phyloP scores from a whole-genome alignment of 2,797 vertebrate genomes.

The Lagorchestes hirsutus region DNA sequence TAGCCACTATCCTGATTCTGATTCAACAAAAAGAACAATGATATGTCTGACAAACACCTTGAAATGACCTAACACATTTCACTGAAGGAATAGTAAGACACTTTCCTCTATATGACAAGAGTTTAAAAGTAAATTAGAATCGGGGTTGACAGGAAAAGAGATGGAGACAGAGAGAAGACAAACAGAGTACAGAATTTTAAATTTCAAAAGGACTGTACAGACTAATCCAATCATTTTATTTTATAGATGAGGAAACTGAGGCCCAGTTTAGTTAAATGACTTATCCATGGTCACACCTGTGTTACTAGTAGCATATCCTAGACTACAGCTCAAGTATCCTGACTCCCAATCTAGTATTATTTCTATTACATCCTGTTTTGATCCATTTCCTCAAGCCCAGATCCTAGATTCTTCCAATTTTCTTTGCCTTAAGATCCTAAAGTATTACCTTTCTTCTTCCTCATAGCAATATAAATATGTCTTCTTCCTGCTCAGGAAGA shows the following conservation, averaged over 20 bases:
- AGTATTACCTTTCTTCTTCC: not conserved
- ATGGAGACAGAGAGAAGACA: not conserved
- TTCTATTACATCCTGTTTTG: not conserved
- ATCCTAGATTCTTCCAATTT: not conserved
- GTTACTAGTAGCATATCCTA: not conserved
- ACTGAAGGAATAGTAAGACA: not conserved
- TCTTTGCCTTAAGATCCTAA: not conserved
- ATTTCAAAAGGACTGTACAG: not conserved
- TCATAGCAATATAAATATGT: not conserved
- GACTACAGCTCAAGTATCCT: not conserved
- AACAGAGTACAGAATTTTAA: not conserved
- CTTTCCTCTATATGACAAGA: not conserved
- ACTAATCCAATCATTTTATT: not conserved
- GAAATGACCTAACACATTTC: not conserved
- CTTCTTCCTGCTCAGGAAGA: not conserved
- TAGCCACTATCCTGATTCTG: not conserved
- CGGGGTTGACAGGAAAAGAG: not conserved
- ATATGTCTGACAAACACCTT: not conserved
- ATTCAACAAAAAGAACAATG: not conserved
- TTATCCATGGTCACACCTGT: not conserved
- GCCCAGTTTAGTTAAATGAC: not conserved
- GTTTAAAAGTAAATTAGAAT: not conserved
- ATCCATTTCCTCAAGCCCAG: not conserved
- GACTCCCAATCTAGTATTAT: not conserved
- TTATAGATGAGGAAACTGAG: not conserved